Conservation (phyloP, 1,140 invertebrate species). For the Augochlora pura region DNA sequence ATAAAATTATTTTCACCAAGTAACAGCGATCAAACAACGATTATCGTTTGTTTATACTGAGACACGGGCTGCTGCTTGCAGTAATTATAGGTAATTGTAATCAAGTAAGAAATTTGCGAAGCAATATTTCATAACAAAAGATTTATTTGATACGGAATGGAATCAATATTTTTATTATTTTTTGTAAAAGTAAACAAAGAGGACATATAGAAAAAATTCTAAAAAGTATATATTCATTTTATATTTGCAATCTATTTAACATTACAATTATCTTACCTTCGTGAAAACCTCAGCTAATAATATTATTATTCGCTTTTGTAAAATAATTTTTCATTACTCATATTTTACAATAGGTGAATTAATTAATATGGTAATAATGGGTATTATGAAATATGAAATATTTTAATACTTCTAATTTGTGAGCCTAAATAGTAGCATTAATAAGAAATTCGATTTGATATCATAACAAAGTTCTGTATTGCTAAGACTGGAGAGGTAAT, state of each 20-base stretch:
- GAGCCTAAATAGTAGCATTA: constrained; percentile 25
- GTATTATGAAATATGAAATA: background rate
- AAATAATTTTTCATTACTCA: background rate
- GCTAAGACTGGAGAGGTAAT: constrained; percentile 24
- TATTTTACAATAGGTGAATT: background rate
- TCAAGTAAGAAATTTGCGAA: constrained; percentile 26
- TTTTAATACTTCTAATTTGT: constrained; percentile 10
- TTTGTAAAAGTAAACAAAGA: constrained; percentile 8
- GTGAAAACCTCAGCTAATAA: background rate
- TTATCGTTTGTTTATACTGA: constrained; percentile 78
- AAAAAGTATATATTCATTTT: constrained; percentile 12
- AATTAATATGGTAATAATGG: background rate
- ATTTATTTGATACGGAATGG: constrained; percentile 21
- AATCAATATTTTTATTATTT: constrained; percentile 27
- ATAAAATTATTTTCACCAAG: constrained; percentile 79
- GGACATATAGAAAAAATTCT: background rate
- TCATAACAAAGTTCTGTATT: background rate
- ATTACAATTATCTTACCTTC: background rate
- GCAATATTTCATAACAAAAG: constrained; percentile 32
- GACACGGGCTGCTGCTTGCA: constrained; percentile 43
- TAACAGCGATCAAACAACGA: constrained; percentile 74
- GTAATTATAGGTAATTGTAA: constrained; percentile 38
- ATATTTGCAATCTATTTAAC: background rate
- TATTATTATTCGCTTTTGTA: constrained; percentile 10
- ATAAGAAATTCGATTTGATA: constrained; percentile 5